phyloP scores from a whole-genome alignment of 1,140 invertebrate genomes.

The Drosophila sp. region DNA sequence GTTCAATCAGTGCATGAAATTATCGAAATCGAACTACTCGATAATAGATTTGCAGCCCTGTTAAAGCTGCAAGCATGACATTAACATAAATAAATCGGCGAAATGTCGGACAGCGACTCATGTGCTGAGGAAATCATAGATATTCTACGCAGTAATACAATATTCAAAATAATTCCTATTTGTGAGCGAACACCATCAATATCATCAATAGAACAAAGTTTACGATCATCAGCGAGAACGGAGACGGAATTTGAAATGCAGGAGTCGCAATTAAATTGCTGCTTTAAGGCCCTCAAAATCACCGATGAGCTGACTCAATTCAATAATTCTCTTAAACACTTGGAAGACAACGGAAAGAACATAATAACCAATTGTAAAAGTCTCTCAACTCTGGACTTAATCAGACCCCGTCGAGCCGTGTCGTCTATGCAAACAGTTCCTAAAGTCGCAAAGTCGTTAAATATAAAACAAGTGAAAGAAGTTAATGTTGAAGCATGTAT shows the following conservation, averaged over 20 bases:
- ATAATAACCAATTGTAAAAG: too few relatives aligned
- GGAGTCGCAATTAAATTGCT: too few relatives aligned
- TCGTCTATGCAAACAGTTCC: neutral
- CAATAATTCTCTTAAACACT: too few relatives aligned
- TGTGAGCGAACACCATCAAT: neutral
- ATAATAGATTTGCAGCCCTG: neutral
- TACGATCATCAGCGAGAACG: too few relatives aligned
- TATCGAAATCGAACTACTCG: slow-evolving; percentile 2
- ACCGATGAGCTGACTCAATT: too few relatives aligned
- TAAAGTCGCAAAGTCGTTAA: neutral
- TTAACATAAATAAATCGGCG: neutral
- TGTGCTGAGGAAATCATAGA: neutral
- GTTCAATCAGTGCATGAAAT: neutral
- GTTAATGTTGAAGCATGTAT: neutral
- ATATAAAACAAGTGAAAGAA: too few relatives aligned
- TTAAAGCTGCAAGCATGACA: neutral
- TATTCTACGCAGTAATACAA: neutral
- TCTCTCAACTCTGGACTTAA: neutral
- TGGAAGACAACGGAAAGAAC: too few relatives aligned
- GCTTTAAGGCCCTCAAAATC: too few relatives aligned
- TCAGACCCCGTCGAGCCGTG: neutral
- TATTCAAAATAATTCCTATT: neutral
- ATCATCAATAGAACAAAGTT: neutral
- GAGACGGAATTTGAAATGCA: too few relatives aligned
- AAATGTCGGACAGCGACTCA: slow-evolving; percentile 1